These are phyloP conservation scores for Nymphicus hollandicus DNA, from an alignment of 2,113 vertebrate genomes.

Conservation along the genomic window DNA sequence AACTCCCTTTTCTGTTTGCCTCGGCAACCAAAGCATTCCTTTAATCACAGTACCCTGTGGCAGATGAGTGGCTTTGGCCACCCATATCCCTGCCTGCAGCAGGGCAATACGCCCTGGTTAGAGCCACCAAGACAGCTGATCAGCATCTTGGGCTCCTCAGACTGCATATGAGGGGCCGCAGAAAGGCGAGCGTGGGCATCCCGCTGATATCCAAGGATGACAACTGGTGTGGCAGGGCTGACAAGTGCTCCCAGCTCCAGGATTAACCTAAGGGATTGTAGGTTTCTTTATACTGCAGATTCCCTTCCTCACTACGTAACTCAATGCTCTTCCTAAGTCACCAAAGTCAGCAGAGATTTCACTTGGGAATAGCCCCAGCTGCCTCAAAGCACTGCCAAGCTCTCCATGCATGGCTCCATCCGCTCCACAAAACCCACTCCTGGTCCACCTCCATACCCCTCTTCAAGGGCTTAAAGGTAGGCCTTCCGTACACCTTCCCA, in stretches of 20 bases:
- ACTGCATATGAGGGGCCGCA: fast-evolving
- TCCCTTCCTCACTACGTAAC: neutral
- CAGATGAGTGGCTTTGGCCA: neutral
- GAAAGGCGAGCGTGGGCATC: fast-evolving
- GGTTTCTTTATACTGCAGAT: neutral
- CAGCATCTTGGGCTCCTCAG: neutral
- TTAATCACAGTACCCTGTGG: neutral
- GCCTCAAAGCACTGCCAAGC: neutral
- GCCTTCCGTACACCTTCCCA: neutral
- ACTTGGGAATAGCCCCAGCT: neutral
- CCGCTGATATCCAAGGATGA: fast-evolving
- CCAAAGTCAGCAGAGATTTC: neutral
- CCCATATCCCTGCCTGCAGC: neutral
- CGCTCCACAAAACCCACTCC: neutral
- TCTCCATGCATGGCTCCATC: fast-evolving
- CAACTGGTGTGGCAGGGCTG: neutral
- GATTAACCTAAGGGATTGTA: neutral
- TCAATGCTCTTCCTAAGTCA: neutral
- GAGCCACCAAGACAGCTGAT: neutral
- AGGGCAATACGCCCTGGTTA: neutral
- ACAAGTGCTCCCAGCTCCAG: neutral
- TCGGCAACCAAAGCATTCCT: neutral
- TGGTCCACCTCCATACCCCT: neutral
- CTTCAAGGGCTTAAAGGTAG: neutral
- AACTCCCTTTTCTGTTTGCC: neutral